Evolutionary conservation across 1,140 invertebrate genomes (phyloP), one percentile per base, ranked within the genome.

Genomic region (Batillaria attramentaria): DNA sequence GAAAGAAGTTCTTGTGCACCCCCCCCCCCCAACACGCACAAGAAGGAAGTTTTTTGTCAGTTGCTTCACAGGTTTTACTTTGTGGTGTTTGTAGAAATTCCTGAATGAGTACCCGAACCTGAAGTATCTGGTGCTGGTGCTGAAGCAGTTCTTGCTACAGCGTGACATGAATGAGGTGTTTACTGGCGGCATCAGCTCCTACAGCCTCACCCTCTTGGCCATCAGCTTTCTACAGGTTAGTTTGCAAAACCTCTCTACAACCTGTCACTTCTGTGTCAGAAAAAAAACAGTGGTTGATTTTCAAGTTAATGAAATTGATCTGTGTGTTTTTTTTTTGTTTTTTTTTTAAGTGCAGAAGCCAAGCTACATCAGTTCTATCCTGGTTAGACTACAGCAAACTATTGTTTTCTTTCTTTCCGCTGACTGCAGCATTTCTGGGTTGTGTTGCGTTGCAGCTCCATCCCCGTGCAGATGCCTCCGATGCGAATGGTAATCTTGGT

Each of bases 91-190:
- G 46, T 81, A 92, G 91, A 84, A 89, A 78, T 93, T 90, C 80
- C 89, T 92, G 84, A 74, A 88, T 43, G 84, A 90, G 78, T 99
- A 94, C 92, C 97, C 97, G 35, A 94, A 95, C 75, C 92, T 99
- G 80, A 94, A 95, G 37, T 98, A 98, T 88, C 93, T 99, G 85
- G 97, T 99, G 81, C 95, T 99, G 91, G 97, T 99, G 72, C 93
- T 99, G 81, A 99, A 99, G 92, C 97, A 99, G 92, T 99, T 99
- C 93, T 94, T 99, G 76, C 93, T 98, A 70, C 96, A 99, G 92
- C 94, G 98, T 91, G 97, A 99, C 93, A 94, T 99, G 85, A 99
- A 99, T 92, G 98, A 99, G 94, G 98, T 99, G 68, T 99, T 98
- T 92, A 99, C 97, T 72, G 98, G 98, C 84, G 98, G 98, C 89